Evolutionary conservation across 2,113 vertebrate genomes (phyloP), one percentile per base, ranked within the genome.

Genomic region (Grantiella picta): DNA sequence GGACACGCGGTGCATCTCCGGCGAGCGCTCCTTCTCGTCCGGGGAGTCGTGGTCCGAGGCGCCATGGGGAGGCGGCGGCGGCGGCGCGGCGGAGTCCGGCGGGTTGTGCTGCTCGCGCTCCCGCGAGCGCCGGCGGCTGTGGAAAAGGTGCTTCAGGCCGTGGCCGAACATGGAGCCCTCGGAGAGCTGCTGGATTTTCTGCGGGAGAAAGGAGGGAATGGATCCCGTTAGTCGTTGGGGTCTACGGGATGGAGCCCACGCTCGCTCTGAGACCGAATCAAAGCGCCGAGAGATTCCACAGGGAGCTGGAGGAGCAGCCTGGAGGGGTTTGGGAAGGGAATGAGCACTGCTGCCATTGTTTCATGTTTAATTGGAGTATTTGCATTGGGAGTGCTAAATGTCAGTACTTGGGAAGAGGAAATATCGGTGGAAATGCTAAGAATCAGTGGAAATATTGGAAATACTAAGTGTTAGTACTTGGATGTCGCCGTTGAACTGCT

Each of bases 91-190:
- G 15, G 96, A 36, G 52, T 98, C 98, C 95, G 98, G 98, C 17
- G 97, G 70, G 42, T 83, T 82, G 53, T 96, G 98, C 16, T 98
- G 98, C 81, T 98, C 98, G 45, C 98, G 96, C 71, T 98, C 98
- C 76, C 98, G 94, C 0, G 98, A 98, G 70, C 98, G 97, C 76
- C 98, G 97, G 54, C 98, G 98, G 95, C 98, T 98, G 87, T 98
- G 98, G 95, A 98, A 98, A 27, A 98, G 98, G 95, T 98, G 98
- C 97, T 98, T 98, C 73, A 98, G 96, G 87, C 98, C 98, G 76
- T 98, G 98, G 95, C 98, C 98, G 79, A 98, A 98, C 98, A 98
- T 98, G 97, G 98, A 98, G 77, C 98, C 98, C 88, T 98, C 98
- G 1, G 98, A 98, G 24, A 98, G 97, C 97, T 98, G 98, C 96